Evolutionary conservation across 2,888 invertebrate species (phyloP).

Genomic region (Drosophila emarginata): DNA sequence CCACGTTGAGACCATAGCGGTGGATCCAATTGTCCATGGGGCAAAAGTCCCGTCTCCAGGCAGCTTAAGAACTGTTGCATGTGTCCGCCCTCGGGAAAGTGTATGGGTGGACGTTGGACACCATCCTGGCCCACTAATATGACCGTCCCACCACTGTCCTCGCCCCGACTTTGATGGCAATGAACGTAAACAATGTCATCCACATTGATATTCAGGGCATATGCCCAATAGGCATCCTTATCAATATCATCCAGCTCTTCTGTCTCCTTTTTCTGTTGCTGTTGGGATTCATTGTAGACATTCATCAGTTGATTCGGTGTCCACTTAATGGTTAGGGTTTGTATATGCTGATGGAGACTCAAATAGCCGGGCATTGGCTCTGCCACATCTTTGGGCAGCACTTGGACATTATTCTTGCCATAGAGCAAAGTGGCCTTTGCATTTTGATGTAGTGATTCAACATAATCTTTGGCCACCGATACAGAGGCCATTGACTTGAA

Average conservation of each 20-base stretch:
- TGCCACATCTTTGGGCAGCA: constrained; percentile 92
- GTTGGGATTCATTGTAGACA: constrained; percentile 86
- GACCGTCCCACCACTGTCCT: constrained; percentile 91
- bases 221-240: constrained; percentile 94
- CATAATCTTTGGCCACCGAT: constrained; percentile 92
- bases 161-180: constrained; percentile 92
- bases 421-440: constrained; percentile 94
- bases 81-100: constrained; percentile 95
- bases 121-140: constrained; percentile 97
- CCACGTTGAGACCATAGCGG: constrained; percentile 96
- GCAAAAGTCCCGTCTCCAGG: constrained; percentile 91
- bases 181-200: constrained; percentile 97
- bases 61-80: constrained; percentile 95
- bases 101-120: constrained; percentile 95
- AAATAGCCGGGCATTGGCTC: constrained; percentile 95
- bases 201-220: constrained; percentile 93
- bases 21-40: constrained; percentile 95
- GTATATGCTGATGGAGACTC: constrained; percentile 93
- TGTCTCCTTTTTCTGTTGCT: background rate
- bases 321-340: constrained; percentile 95
- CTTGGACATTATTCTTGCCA: constrained; percentile 96
- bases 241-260: constrained; percentile 86
- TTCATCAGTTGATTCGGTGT: constrained; percentile 99
- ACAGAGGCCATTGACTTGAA: constrained; percentile 80
- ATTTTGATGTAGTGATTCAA: constrained; percentile 97